These are phyloP conservation scores for Leptinotarsa juncta DNA, from an alignment of 2,888 invertebrate genomes.

Conservation along the genomic window DNA sequence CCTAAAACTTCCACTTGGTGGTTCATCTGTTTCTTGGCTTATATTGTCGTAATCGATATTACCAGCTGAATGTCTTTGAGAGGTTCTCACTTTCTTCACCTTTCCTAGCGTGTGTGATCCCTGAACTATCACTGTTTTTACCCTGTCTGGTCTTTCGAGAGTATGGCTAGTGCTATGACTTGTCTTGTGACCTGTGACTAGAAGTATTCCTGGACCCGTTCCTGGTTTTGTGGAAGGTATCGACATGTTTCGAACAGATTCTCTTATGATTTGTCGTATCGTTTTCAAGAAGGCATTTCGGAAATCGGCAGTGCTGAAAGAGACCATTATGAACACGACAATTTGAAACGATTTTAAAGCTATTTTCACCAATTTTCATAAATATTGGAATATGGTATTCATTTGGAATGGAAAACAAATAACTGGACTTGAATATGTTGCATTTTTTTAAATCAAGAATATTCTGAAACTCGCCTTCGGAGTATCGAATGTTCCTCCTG, in stretches of 20 bases:
- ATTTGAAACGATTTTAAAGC: too few species aligned
- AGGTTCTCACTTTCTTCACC: constrained; percentile 80
- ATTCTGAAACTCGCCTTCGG: too few species aligned
- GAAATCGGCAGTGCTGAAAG: constrained; percentile 89
- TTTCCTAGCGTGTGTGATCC: constrained; percentile 84
- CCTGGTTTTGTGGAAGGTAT: constrained; percentile 83
- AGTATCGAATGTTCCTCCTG: too few species aligned
- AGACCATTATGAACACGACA: too few species aligned
- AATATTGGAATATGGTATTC: too few species aligned
- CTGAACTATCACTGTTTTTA: constrained; percentile 48
- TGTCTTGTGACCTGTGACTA: constrained; percentile 64
- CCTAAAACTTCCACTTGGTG: constrained; percentile 72
- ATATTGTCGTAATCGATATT: constrained; percentile 88
- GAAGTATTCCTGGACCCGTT: constrained; percentile 66
- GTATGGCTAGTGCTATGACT: constrained; percentile 69
- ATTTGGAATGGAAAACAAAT: too few species aligned
- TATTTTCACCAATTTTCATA: too few species aligned
- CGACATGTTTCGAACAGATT: constrained; percentile 97
- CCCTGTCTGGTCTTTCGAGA: constrained; percentile 69
- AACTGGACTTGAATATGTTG: too few species aligned
- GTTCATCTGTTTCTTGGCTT: constrained; percentile 80
- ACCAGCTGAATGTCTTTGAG: constrained; percentile 84
- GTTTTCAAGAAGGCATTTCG: constrained; percentile 97
- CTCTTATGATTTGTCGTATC: constrained; percentile 95
- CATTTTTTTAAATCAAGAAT: too few species aligned